phyloP scores from a whole-genome alignment of 2,888 invertebrate species.

The Campoletis raptor region DNA sequence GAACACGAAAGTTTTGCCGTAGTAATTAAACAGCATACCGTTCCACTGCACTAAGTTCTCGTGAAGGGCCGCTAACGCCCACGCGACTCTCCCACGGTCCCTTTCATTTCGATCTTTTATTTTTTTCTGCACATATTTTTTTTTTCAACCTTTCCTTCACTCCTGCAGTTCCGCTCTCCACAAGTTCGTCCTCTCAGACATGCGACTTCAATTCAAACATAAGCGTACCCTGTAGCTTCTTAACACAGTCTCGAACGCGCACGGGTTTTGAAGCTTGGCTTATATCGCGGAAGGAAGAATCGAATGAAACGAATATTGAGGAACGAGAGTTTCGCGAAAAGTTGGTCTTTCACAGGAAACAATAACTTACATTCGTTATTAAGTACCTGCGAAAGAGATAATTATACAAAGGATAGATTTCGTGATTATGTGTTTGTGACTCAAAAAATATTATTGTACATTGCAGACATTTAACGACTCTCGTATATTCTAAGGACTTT shows the following conservation, averaged over 20 bases:
- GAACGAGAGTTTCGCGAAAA: not conserved
- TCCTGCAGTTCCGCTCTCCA: constrained; percentile 28
- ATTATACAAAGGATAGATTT: not conserved
- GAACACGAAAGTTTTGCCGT: constrained; percentile 41
- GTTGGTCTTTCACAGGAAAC: not conserved
- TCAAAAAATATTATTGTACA: not conserved
- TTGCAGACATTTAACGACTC: constrained; percentile 10
- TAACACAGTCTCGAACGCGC: not conserved
- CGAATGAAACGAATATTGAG: no score
- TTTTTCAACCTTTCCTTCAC: constrained; percentile 14
- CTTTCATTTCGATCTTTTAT: constrained; percentile 40
- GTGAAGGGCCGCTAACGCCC: constrained; percentile 58
- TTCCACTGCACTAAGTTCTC: constrained; percentile 33
- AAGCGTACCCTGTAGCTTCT: constrained; percentile 4
- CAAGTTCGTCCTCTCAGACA: constrained; percentile 17
- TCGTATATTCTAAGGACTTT: not conserved
- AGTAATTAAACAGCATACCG: constrained; percentile 70
- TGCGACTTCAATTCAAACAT: constrained; percentile 1
- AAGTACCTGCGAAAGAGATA: not conserved
- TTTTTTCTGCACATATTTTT: constrained; percentile 29
- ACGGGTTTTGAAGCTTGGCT: not conserved
- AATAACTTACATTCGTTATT: not conserved
- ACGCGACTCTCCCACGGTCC: constrained; percentile 71
- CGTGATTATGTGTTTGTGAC: not conserved
- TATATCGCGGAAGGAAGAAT: no score